phyloP scores from a whole-genome alignment of 37 sponge, comb jelly and placozoan genomes.

The Haliclona indistincta region DNA sequence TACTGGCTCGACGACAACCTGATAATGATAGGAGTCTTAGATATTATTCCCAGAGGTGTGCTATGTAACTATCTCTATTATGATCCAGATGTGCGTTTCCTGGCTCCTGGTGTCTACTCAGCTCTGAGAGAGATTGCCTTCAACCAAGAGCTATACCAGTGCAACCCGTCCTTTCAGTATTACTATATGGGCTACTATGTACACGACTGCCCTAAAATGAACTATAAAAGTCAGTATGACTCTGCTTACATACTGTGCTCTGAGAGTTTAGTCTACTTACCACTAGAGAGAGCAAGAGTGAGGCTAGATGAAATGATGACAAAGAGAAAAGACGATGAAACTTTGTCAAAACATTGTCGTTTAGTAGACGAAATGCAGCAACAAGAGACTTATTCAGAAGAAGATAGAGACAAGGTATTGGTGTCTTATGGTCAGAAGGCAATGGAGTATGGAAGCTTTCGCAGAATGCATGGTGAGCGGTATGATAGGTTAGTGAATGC shows the following conservation, averaged over 20 bases:
- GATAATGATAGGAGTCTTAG: constrained; percentile 64
- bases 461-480: constrained; percentile 1
- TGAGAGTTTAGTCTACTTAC: constrained; percentile 52
- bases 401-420: too few species aligned
- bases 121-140: constrained; percentile 56
- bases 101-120: constrained; percentile 62
- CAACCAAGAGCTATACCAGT: constrained; percentile 24
- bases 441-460: constrained; percentile 18
- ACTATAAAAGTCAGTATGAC: constrained; percentile 75
- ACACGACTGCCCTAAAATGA: constrained; percentile 84
- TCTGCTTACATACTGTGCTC: constrained; percentile 72
- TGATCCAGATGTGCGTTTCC: constrained; percentile 64
- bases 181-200: constrained; percentile 95
- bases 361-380: too few species aligned
- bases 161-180: constrained; percentile 51
- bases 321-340: too few species aligned
- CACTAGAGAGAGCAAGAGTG: constrained; percentile 49
- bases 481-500: too few species aligned
- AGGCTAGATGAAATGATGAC: too few species aligned
- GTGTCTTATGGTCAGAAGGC: too few species aligned
- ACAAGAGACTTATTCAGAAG: constrained; percentile 5
- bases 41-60: constrained; percentile 66
- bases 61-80: constrained; percentile 78
- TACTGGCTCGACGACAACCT: constrained; percentile 69
- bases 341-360: too few species aligned